Evolutionary conservation across 2,888 invertebrate species (phyloP), one percentile per base, ranked within the genome.

Genomic region (Euphydryas editha): DNA sequence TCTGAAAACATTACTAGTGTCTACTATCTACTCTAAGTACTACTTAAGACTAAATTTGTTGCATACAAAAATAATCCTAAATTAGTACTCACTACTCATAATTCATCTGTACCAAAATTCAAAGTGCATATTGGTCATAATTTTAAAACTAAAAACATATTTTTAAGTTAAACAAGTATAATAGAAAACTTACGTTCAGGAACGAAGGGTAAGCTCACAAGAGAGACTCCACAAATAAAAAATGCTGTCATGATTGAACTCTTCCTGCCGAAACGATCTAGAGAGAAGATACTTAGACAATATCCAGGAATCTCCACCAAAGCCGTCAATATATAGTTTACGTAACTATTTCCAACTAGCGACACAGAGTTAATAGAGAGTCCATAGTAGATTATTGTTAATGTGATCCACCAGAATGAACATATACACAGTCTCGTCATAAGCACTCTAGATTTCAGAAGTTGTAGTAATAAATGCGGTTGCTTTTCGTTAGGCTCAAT

Each of bases 381-480:
- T 0, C 97, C 97, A 77, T 96, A 97, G 83, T 96, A 97, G 20
- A 97, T 95, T 71, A 97, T 95, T 0, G 96, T 95, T 75, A 95
- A 95, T 0, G 96, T 95, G 17, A 96, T 94, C 96, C 96, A 97
- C 90, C 96, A 96, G 74, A 96, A 94, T n/a, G 95, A 95, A 72
- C 96, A 96, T 59, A 95, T 94, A 1, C 93, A 73, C 54, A 80
- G 89, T 42, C 95, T 88, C 0, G 90, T 76, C 68, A 94, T 80
- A 0, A 95, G 78, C 20, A 90, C 90, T 51, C 83, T 88, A 0
- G 94, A 94, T 24, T 64, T 75, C 1, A 76, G 11, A n/a, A 76
- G 75, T 78, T 94, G 88, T 55, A 81, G 67, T 13, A 74, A 67
- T 8, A 89, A 58, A 0, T 85, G 82, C 0, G 62, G 70, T 49